Conservation (phyloP, 1,140 invertebrate genomes). For the Chlorops oryzae region DNA sequence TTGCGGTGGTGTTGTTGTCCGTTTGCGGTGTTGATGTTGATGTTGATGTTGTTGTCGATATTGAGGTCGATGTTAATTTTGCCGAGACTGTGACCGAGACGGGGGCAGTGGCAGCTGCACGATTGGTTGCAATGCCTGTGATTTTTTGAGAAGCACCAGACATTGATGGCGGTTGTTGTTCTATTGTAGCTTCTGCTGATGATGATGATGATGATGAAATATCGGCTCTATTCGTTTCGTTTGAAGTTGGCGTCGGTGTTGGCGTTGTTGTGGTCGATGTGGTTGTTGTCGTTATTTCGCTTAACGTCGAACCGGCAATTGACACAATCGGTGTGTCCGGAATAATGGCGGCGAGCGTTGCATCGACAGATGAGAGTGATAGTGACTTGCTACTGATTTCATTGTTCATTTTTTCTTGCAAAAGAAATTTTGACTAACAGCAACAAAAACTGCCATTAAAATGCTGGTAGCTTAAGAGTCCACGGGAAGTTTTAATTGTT, state of each 20-base stretch:
- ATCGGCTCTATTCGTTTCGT: background rate
- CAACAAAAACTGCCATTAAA: slow-evolving; percentile 11
- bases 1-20: background rate
- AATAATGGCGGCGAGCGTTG: slow-evolving; percentile 26
- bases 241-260: slow-evolving; percentile 11
- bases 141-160: slow-evolving; percentile 7
- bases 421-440: too few species aligned
- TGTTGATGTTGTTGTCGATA: background rate
- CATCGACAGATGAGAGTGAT: slow-evolving; percentile 8
- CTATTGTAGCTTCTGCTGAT: background rate
- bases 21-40: slow-evolving; percentile 1
- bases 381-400: slow-evolving; percentile 10
- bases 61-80: slow-evolving; percentile 11
- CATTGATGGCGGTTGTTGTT: background rate
- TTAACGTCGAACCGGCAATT: slow-evolving; percentile 39
- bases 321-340: slow-evolving; percentile 43
- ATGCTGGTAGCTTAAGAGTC: too few species aligned
- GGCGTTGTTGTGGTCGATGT: slow-evolving; percentile 42
- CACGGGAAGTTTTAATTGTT: too few species aligned
- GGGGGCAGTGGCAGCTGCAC: slow-evolving; percentile 20
- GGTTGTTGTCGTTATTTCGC: slow-evolving; percentile 40
- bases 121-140: too few species aligned
- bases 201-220: slow-evolving; percentile 2
- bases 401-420: slow-evolving; percentile 14
- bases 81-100: slow-evolving; percentile 5